Base-by-base conservation (phyloP, 2,797 vertebrate genomes). In the Prionace glauca region DNA sequence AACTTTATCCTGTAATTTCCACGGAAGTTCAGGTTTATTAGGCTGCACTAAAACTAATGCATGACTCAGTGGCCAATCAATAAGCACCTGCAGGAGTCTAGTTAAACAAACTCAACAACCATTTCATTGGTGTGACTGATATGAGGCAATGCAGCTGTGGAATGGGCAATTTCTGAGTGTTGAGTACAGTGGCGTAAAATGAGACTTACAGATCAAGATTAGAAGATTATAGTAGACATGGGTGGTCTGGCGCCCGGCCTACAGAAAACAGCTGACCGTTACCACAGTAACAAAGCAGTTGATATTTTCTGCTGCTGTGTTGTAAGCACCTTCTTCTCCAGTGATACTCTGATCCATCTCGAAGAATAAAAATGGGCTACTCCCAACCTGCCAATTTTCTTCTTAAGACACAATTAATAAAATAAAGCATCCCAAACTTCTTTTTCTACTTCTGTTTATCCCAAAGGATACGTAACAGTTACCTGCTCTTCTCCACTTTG, bases 161-260 rank as follows among this genome's bases (percentile, higher is more conserved):
- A 92, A 62, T 69, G n/a, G 36, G n/a, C 65, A 69, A 69, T 69
- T 67, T 69, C 65, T 92, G 90, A 69, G 90, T 69, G 20, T 41
- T 69, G 90, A 41, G 60, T 32, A 20, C 60, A 67, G 88, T 36
- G n/a, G 90, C 65, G 20, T 92, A 92, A 92, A 90, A 56, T 4
- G 62, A 92, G 90, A 92, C 65, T 69, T 92, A 69, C 90, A 92
- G 90, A 69, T 92, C 65, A 41, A 69, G 90, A 92, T 69, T 67
- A 69, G 9, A 69, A 41, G 90, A 69, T 92, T 69, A 24, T 65
- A 91, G 32, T 36, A 41, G 93, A 45, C 77, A 69, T 77, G 93
- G 45, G 93, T 95, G 93, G 71, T 77, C 93, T 95, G 93, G 71
- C 93, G 77, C 26, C 24, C 26, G 74, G 93, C 93, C 71, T 71